These are phyloP conservation scores for Mastigias papua DNA, from an alignment of 30 jellyfish, hydroid and myxozoan genomes.

Conservation along the genomic window DNA sequence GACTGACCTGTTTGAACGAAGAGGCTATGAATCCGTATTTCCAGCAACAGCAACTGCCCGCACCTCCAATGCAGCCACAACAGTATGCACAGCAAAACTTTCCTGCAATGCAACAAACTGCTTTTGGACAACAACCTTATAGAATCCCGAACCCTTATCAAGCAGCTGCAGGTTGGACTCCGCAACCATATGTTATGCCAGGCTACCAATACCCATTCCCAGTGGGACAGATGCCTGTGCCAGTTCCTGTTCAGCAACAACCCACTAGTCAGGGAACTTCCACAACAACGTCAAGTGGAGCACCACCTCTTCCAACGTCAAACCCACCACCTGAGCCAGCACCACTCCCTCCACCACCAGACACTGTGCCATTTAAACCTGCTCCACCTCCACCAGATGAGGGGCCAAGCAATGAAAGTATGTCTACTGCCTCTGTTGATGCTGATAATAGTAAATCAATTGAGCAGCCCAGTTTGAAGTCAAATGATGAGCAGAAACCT, in stretches of 20 bases:
- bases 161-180: constrained; percentile 33
- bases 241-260: constrained; percentile 35
- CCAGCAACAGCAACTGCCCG: constrained; percentile 40
- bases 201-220: constrained; percentile 40
- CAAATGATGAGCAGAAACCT: neutral
- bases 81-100: constrained; percentile 28
- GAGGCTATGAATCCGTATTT: constrained; percentile 53
- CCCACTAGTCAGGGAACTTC: constrained; percentile 10
- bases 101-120: constrained; percentile 14
- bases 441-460: neutral
- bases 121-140: constrained; percentile 14
- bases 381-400: constrained; percentile 73
- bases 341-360: constrained; percentile 72
- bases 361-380: constrained; percentile 12
- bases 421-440: neutral
- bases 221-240: constrained; percentile 19
- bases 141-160: constrained; percentile 7
- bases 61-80: constrained; percentile 24
- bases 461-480: neutral
- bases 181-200: constrained; percentile 41
- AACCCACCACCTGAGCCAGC: constrained; percentile 46
- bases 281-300: neutral
- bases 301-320: constrained; percentile 49
- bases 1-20: neutral
- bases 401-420: constrained; percentile 13